Evolutionary conservation across 2,113 vertebrate species (phyloP).

Genomic region (Esox niger): DNA sequence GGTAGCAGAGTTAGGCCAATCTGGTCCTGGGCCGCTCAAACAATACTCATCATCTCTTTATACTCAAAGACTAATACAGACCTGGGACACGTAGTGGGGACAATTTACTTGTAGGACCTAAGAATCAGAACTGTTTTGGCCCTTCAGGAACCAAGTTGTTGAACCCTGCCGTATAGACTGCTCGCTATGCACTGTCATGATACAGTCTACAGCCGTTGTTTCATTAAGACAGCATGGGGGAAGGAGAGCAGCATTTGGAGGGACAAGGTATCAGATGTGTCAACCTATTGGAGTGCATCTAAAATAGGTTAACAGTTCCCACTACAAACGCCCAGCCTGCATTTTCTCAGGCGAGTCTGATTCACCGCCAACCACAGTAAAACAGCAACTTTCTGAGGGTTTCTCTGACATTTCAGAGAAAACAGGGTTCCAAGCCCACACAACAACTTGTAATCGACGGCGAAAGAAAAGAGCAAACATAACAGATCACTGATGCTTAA

Average conservation of each 20-base stretch:
- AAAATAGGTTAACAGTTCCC: constrained; percentile 31
- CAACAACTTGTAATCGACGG: constrained; percentile 8
- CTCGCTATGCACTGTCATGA: neutral
- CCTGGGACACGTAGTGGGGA: too few species aligned
- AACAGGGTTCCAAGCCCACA: constrained; percentile 31
- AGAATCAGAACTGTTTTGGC: too few species aligned
- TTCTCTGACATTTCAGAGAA: constrained; percentile 35
- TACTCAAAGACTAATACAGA: too few species aligned
- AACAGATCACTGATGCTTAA: constrained; percentile 18
- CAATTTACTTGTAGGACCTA: too few species aligned
- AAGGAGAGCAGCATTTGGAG: constrained; percentile 9
- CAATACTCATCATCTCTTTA: too few species aligned
- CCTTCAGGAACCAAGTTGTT: too few species aligned
- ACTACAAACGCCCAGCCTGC: constrained; percentile 17
- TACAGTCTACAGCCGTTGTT: neutral
- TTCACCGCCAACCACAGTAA: constrained; percentile 22
- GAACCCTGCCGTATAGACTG: too few species aligned
- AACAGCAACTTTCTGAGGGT: constrained; percentile 20
- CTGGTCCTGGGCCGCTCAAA: too few species aligned
- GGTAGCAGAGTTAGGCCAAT: too few species aligned
- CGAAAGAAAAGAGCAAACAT: constrained; percentile 5
- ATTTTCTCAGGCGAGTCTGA: constrained; percentile 2
- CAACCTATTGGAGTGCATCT: constrained; percentile 19
- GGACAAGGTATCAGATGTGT: constrained; percentile 47
- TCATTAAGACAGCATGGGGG: constrained; percentile 9